Percentiles rank a stretch among this genome's conserved stretches.
phyloP scores from a whole-genome alignment of 2,888 invertebrate genomes.

The Neoascia interrupta region DNA sequence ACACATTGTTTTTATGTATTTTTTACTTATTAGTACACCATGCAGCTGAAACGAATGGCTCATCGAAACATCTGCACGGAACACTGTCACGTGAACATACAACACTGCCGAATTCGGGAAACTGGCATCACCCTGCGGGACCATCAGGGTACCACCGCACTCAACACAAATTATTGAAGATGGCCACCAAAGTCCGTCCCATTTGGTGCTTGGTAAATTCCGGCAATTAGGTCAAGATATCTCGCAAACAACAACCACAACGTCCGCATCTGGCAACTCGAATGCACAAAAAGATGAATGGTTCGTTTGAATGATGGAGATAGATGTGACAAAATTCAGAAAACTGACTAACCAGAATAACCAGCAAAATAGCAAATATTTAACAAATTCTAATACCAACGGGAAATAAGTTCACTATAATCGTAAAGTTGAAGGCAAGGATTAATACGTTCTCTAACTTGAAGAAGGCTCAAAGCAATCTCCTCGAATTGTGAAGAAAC shows the following conservation, averaged over 20 bases:
- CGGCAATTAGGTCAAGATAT: conserved; percentile 81
- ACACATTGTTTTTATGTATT: too few relatives aligned
- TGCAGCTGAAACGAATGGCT: conserved; percentile 85
- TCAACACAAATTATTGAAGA: conserved; percentile 81
- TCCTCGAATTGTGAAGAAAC: too few relatives aligned
- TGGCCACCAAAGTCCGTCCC: conserved; percentile 92
- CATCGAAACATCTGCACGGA: conserved; percentile 83
- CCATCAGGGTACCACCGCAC: conserved; percentile 81
- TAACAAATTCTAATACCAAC: conserved; percentile 20
- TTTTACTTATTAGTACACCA: conserved; percentile 76
- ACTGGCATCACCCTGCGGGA: conserved; percentile 97
- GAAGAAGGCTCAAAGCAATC: too few relatives aligned
- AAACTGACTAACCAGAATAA: conserved; percentile 59
- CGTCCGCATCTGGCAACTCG: conserved; percentile 85
- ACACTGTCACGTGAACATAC: conserved; percentile 82
- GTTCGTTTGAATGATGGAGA: conserved; percentile 86
- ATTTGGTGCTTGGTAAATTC: conserved; percentile 95
- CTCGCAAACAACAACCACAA: conserved; percentile 84
- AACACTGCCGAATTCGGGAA: conserved; percentile 89
- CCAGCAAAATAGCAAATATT: conserved; percentile 46
- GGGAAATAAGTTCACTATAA: conserved; percentile 51
- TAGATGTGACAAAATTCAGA: conserved; percentile 58
- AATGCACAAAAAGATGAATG: conserved; percentile 94
- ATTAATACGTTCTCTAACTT: too few relatives aligned
- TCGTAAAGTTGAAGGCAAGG: conserved; percentile 43